Base-by-base conservation (phyloP, 2,113 vertebrate genomes). In the Nerophis ophidion region DNA sequence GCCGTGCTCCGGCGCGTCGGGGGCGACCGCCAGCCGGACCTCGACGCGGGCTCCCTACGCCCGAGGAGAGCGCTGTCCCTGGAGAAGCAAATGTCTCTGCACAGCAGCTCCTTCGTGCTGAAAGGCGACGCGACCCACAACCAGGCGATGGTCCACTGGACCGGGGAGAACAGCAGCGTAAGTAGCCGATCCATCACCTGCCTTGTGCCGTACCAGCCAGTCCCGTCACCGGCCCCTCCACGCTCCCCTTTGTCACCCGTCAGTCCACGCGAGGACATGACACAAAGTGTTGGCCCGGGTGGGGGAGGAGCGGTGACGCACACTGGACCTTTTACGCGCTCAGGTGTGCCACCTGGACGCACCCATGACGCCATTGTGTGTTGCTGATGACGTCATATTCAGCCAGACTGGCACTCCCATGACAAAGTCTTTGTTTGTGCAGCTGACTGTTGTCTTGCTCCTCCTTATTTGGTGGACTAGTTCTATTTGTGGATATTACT, bases 81-180 rank as follows among this genome's bases (percentile, higher is more conserved):
- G 83, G 89, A 92, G 69, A 92, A 88, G 64, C 81, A 79, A 80
- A 91, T 91, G 85, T 89, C 93, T 38, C 89, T 96, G 57, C 79
- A 93, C 84, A 98, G 95, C 91, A 94, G 93, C 79, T 97, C 96
- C 51, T 98, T 98, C 91, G 94, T 98, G 80, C 93, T 98, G 61
- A 94, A 93, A 75, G 96, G 96, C 62, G 96, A 98, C 85, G 93
- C 95, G 60, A 93, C 94, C 40, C 96, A 98, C 90, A 98, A 98
- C 89, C 96, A 98, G 89, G 96, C 95, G 81, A 98, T 98, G 94
- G 96, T 98, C 82, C 95, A 98, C 90, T 98, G 96, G 96, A 98
- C 96, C 19, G 96, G 96, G 57, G 93, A 97, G 82, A 97, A 97
- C 91, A 98, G 96, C 93, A 97, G 96, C 84, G 96, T 98, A 77